Evolutionary conservation across 2,888 invertebrate genomes (phyloP).

Genomic region (Blastobasis adustella): DNA sequence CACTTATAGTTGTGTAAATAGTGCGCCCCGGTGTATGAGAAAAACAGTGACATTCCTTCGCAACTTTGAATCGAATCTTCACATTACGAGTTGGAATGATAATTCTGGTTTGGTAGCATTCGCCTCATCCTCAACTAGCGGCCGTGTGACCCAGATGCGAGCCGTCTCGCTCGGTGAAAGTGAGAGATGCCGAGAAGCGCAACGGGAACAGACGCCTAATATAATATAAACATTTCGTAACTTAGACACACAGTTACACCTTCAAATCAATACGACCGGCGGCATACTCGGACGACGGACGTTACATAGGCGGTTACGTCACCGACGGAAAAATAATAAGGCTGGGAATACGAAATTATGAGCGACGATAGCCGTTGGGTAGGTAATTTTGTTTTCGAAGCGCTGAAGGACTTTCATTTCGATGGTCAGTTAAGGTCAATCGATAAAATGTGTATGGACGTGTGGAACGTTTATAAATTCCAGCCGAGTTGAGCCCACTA

Average conservation of each 20-base stretch:
- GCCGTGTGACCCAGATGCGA: slow-evolving; percentile 43
- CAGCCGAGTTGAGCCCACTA: too few species aligned
- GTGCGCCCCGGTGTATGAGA: too few species aligned
- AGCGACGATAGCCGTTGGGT: slow-evolving; percentile 32
- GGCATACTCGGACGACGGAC: slow-evolving; percentile 33
- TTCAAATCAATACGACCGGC: slow-evolving; percentile 39
- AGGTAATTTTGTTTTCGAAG: slow-evolving; percentile 18
- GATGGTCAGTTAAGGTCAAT: too few species aligned
- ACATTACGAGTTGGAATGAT: slow-evolving; percentile 6
- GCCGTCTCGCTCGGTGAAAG: slow-evolving; percentile 51
- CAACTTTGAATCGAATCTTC: too few species aligned
- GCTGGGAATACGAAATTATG: slow-evolving; percentile 23
- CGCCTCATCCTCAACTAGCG: slow-evolving; percentile 28
- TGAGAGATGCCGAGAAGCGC: slow-evolving; percentile 44
- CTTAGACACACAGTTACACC: slow-evolving; percentile 7
- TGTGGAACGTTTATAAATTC: too few species aligned
- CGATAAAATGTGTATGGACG: too few species aligned
- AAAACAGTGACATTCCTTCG: too few species aligned
- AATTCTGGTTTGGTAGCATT: slow-evolving; percentile 14
- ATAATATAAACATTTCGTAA: slow-evolving; percentile 52
- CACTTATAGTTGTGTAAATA: too few species aligned
- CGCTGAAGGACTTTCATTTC: too few species aligned
- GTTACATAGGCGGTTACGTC: slow-evolving; percentile 47
- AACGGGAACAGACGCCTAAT: slow-evolving; percentile 36
- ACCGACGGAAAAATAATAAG: slow-evolving; percentile 33